A percentile compares a stretch with the other conserved stretches of the same genome.
Conservation (phyloP, 2,113 vertebrate genomes). For the Sturnus vulgaris region DNA sequence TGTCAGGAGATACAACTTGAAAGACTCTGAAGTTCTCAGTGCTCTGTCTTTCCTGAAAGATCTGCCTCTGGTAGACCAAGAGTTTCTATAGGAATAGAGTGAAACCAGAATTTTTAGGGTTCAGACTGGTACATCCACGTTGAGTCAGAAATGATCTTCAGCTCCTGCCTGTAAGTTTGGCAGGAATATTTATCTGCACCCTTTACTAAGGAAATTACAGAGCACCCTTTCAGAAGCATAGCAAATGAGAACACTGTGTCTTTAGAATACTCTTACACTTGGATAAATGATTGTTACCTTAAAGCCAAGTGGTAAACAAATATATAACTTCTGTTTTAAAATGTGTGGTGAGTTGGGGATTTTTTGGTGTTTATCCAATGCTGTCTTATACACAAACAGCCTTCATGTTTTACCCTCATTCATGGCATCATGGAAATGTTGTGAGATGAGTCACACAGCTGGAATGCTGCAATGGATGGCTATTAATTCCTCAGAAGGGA, state of each 20-base stretch:
- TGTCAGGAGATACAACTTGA: not conserved
- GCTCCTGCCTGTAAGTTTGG: not conserved
- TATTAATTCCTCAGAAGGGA: not conserved
- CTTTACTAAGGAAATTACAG: not conserved
- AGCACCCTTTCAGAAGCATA: not conserved
- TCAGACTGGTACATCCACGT: not conserved
- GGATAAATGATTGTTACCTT: not conserved
- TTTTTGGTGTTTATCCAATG: not conserved
- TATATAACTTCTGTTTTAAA: not conserved
- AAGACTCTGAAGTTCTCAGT: not conserved
- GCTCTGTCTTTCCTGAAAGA: not conserved
- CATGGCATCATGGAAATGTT: not conserved
- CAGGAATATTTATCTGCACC: not conserved
- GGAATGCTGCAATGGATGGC: not conserved
- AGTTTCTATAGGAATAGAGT: not conserved
- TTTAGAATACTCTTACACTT: not conserved
- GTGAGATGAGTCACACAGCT: not conserved
- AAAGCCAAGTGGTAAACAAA: not conserved
- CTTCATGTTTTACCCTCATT: not conserved
- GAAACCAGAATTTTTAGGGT: not conserved
- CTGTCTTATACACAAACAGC: not conserved
- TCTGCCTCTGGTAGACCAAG: not conserved
- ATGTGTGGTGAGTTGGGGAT: fast-evolving
- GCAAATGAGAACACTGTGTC: not conserved
- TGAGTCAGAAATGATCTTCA: not conserved